phyloP scores from a whole-genome alignment of 2,888 invertebrate genomes.

The Mystacides longicornis region DNA sequence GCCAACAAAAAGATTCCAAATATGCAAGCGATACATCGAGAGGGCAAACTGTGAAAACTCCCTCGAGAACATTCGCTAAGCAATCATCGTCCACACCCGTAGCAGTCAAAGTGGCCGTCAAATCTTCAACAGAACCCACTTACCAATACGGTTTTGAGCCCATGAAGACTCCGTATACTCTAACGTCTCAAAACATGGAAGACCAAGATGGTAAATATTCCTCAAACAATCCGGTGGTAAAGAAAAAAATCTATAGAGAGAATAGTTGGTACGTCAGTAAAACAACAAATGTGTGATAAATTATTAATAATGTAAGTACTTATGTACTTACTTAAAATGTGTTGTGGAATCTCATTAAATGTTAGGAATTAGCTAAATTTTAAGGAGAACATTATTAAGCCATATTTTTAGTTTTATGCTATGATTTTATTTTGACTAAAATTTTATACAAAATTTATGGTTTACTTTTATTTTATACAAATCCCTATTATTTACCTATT shows the following conservation, averaged over 20 bases:
- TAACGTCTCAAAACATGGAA: not conserved
- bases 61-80: slow-evolving; percentile 22
- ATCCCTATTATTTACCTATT: no score
- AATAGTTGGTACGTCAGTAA: slow-evolving; percentile 44
- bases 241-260: slow-evolving; percentile 44
- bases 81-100: slow-evolving; percentile 30
- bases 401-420: no score
- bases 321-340: no score
- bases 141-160: slow-evolving; percentile 48
- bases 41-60: slow-evolving; percentile 31
- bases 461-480: no score
- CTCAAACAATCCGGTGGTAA: slow-evolving; percentile 35
- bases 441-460: no score
- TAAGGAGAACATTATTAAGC: no score
- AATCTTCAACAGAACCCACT: slow-evolving; percentile 38
- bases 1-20: slow-evolving; percentile 11
- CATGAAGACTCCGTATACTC: slow-evolving; percentile 26
- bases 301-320: not conserved
- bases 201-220: slow-evolving; percentile 22
- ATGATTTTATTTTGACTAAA: no score
- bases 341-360: no score
- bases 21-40: slow-evolving; percentile 12
- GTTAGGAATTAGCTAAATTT: no score
- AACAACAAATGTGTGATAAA: slow-evolving; percentile 31
- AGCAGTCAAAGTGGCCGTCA: slow-evolving; percentile 32